These are phyloP conservation scores for Chaunax sp. DNA, from an alignment of 2,797 vertebrate genomes.

Conservation along the genomic window DNA sequence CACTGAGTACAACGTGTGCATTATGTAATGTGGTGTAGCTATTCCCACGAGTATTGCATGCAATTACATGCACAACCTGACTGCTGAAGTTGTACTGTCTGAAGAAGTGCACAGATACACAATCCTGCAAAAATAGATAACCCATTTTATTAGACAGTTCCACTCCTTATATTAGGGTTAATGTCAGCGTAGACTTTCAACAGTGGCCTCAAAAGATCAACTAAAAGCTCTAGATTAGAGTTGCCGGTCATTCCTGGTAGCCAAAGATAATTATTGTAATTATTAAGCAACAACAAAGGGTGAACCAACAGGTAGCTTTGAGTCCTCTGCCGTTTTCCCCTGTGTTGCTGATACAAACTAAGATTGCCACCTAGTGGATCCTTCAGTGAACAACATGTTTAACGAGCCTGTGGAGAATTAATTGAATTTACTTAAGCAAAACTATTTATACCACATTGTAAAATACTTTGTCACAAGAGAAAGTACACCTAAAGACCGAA, in stretches of 20 bases:
- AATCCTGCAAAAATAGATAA: not conserved
- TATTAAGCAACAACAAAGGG: not conserved
- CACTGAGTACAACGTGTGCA: not conserved
- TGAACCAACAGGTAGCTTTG: slow-evolving; percentile 63
- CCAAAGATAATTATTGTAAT: not conserved
- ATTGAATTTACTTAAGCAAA: not conserved
- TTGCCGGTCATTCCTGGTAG: not conserved
- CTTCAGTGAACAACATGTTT: slow-evolving; percentile 4
- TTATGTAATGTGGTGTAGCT: not conserved
- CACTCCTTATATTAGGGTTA: not conserved
- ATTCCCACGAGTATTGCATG: not conserved
- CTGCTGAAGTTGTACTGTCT: no score
- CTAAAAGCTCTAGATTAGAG: not conserved
- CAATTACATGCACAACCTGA: not conserved
- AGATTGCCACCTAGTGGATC: slow-evolving; percentile 62
- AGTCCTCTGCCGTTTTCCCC: not conserved
- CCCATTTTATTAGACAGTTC: not conserved
- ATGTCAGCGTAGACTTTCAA: not conserved
- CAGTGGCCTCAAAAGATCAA: not conserved
- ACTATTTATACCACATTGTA: not conserved
- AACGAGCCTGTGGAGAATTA: no score
- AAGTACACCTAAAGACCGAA: no score
- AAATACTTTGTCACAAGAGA: not conserved
- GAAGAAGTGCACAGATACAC: not conserved
- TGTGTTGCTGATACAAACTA: not conserved